These are phyloP conservation scores for Dynastes hyllus DNA, from an alignment of 2,888 invertebrate species.

Conservation along the genomic window DNA sequence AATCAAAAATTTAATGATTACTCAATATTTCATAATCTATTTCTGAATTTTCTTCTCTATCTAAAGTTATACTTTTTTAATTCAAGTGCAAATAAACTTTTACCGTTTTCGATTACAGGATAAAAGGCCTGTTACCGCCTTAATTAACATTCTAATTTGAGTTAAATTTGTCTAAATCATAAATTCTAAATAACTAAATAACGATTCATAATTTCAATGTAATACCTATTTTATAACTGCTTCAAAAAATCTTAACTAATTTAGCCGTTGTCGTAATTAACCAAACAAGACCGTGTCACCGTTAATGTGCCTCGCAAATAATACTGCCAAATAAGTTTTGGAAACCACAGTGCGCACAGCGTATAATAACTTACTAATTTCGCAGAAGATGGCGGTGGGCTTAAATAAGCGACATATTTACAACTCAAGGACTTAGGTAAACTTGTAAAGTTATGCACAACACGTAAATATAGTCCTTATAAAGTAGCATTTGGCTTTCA, in stretches of 20 bases:
- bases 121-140: too few species aligned
- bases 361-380: conserved; percentile 60
- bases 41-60: too few species aligned
- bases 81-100: too few species aligned
- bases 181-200: too few species aligned
- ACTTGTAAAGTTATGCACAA: conserved; percentile 72
- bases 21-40: too few species aligned
- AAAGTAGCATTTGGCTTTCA: conserved; percentile 56
- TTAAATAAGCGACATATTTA: conserved; percentile 71
- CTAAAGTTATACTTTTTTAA: too few species aligned
- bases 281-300: conserved; percentile 28
- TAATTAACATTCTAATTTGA: too few species aligned
- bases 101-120: too few species aligned
- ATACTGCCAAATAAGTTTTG: conserved; percentile 25
- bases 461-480: conserved; percentile 68
- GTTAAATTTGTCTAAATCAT: too few species aligned
- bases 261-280: conserved; percentile 22
- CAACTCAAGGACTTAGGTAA: conserved; percentile 68
- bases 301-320: conserved; percentile 35
- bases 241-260: neutral
- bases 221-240: too few species aligned
- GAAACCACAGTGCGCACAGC: conserved; percentile 36
- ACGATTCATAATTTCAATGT: too few species aligned
- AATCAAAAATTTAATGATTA: too few species aligned
- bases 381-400: conserved; percentile 68